These are phyloP conservation scores for Melolontha melolontha DNA, from an alignment of 2,888 invertebrate genomes.

Conservation along the genomic window DNA sequence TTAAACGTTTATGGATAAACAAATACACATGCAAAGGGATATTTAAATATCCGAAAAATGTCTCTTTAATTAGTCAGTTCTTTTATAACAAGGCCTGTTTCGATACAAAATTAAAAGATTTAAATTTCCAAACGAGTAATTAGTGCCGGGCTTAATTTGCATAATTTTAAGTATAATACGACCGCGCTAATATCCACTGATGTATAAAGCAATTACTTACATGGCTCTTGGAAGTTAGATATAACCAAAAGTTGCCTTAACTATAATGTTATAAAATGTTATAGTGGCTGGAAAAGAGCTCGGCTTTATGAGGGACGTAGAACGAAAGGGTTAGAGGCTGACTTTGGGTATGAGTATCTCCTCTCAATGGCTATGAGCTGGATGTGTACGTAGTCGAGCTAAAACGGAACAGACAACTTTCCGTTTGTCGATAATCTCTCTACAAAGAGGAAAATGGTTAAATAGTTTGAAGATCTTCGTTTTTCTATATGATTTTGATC, in stretches of 20 bases:
- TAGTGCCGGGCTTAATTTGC: conserved; percentile 19
- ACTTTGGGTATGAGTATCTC: not conserved
- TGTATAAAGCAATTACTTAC: conserved; percentile 42
- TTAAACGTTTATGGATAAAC: too few relatives aligned
- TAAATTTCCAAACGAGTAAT: not conserved
- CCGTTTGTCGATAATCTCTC: not conserved
- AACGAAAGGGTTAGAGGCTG: not conserved
- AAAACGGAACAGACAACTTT: too few relatives aligned
- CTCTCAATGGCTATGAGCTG: too few relatives aligned
- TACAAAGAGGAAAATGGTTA: not conserved
- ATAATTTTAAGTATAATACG: conserved; percentile 17
- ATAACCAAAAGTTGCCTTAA: conserved; percentile 34
- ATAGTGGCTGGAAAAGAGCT: conserved; percentile 19
- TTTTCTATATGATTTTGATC: conserved; percentile 14
- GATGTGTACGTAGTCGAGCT: not conserved
- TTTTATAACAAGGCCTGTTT: too few relatives aligned
- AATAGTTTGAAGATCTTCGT: conserved; percentile 9
- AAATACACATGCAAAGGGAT: too few relatives aligned
- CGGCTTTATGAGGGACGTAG: not conserved
- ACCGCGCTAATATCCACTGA: conserved; percentile 36
- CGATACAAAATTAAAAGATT: not conserved
- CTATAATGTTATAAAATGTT: conserved; percentile 38
- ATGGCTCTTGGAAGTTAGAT: conserved; percentile 37
- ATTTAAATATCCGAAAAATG: too few relatives aligned
- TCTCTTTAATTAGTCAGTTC: too few relatives aligned